These are phyloP conservation scores for Charanyca ferruginea DNA, from an alignment of 2,888 invertebrate species.

Conservation along the genomic window DNA sequence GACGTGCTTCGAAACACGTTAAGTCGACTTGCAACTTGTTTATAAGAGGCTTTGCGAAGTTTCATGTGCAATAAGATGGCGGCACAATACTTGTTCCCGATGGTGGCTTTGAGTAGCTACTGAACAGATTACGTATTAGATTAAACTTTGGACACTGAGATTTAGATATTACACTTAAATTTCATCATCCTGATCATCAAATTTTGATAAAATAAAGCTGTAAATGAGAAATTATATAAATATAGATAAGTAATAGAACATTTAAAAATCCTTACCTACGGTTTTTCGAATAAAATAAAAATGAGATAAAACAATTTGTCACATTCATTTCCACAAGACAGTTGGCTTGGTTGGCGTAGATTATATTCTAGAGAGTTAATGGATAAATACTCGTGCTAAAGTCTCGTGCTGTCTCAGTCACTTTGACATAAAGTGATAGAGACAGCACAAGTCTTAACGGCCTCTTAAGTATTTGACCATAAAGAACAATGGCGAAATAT, in stretches of 20 bases:
- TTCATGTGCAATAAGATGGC: slow-evolving; percentile 51
- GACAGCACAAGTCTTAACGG: no score
- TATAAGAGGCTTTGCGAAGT: slow-evolving; percentile 53
- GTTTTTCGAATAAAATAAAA: not conserved
- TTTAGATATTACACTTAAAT: not conserved
- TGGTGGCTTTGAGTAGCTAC: slow-evolving; percentile 17
- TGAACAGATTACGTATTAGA: slow-evolving; percentile 37
- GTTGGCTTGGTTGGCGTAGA: no score
- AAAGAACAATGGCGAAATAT: no score
- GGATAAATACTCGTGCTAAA: no score
- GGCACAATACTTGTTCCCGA: slow-evolving; percentile 30
- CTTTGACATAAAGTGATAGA: no score
- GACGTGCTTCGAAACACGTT: slow-evolving; percentile 51
- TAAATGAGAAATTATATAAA: no score
- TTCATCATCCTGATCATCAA: not conserved
- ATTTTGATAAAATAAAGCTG: not conserved
- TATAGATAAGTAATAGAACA: not conserved
- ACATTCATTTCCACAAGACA: no score
- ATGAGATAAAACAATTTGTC: no score
- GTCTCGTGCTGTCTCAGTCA: no score
- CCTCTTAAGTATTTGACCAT: no score
- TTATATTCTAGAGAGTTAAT: no score
- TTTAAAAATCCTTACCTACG: not conserved
- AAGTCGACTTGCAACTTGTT: slow-evolving; percentile 48
- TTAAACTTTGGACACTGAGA: not conserved